phyloP scores from a whole-genome alignment of 1,140 invertebrate species.

The Solenopsis fugax region DNA sequence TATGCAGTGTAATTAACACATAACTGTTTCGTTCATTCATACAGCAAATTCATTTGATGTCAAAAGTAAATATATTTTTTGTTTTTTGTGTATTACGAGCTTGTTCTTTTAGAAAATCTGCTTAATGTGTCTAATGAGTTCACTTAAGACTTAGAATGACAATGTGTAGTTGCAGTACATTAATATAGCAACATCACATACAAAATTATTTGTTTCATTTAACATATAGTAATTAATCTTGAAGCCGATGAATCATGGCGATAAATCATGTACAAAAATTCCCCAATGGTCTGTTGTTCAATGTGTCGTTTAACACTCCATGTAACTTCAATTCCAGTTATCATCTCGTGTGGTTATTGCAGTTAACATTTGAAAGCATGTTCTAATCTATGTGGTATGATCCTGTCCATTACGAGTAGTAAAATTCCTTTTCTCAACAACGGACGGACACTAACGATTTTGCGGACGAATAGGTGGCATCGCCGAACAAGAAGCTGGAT shows the following conservation, averaged over 20 bases:
- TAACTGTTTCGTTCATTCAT: conserved; percentile 24
- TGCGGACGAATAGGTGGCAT: conserved; percentile 79
- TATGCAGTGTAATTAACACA: conserved; percentile 12
- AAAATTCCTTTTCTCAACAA: neutral
- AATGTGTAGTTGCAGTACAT: conserved; percentile 13
- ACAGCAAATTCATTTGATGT: neutral
- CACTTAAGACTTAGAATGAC: conserved; percentile 19
- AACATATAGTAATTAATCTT: conserved; percentile 24
- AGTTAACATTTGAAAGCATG: conserved; percentile 76
- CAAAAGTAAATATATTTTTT: conserved; percentile 36
- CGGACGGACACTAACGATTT: conserved; percentile 66
- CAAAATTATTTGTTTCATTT: conserved; percentile 26
- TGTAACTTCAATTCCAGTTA: conserved; percentile 58
- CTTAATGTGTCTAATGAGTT: conserved; percentile 23
- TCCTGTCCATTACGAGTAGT: conserved; percentile 63
- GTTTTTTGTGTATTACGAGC: conserved; percentile 20
- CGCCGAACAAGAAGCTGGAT: conserved; percentile 85
- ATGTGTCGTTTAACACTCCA: conserved; percentile 37
- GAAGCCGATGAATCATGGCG: neutral
- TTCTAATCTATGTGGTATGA: conserved; percentile 79
- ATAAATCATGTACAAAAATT: conserved; percentile 16
- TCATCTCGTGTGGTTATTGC: conserved; percentile 67
- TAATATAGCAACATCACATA: neutral
- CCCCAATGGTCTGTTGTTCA: neutral
- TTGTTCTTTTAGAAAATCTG: conserved; percentile 15